These are phyloP conservation scores for Schlechtendalia chinensis DNA, from an alignment of 1,140 invertebrate species.

Conservation along the genomic window DNA sequence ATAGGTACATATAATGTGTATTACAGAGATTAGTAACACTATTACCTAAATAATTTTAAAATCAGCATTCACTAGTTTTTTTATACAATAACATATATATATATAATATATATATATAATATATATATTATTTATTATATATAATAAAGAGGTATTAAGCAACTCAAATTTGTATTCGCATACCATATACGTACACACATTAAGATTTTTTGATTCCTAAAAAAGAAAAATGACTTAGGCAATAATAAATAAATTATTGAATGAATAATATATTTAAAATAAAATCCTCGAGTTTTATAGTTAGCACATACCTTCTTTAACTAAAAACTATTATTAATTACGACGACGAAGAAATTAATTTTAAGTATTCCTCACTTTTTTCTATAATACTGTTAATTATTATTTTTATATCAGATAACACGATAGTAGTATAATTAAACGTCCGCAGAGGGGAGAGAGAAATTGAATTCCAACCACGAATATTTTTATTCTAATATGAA, in stretches of 20 bases:
- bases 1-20: no score
- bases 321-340: constrained; percentile 21
- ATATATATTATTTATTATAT: no score
- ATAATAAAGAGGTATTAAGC: no score
- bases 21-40: no score
- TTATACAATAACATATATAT: no score
- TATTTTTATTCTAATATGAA: not conserved
- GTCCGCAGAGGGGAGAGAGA: not conserved
- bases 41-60: no score
- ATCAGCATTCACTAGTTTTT: no score
- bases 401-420: not conserved
- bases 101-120: no score
- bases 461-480: not conserved
- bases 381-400: not conserved
- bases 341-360: not conserved
- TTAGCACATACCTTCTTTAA: not conserved
- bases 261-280: not conserved
- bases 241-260: not conserved
- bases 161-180: no score
- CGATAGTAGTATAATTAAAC: not conserved
- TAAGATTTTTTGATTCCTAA: no score
- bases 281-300: not conserved
- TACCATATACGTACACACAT: no score
- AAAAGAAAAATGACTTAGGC: no score
- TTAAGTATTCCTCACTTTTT: not conserved